These are phyloP conservation scores for Halcyon leucocephala DNA, from an alignment of 2,797 vertebrate species.

Conservation along the genomic window DNA sequence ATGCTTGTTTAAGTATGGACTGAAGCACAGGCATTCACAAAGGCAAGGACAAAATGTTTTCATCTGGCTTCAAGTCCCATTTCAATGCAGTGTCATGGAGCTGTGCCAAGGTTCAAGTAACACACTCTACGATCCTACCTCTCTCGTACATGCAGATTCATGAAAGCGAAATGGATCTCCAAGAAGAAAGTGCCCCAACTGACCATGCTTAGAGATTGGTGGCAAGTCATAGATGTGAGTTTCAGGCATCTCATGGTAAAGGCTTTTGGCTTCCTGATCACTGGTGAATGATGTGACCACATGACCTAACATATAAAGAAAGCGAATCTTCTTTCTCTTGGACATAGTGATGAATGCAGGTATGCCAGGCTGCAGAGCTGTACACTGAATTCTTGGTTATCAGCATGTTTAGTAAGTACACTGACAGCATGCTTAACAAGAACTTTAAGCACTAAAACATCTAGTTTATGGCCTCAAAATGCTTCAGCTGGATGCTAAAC, in stretches of 20 bases:
- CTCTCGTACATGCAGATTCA: not conserved
- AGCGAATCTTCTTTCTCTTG: not conserved
- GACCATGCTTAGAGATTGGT: not conserved
- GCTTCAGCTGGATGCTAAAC: not conserved
- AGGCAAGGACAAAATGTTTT: not conserved
- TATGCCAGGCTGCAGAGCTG: not conserved
- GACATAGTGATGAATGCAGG: not conserved
- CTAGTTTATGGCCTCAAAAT: not conserved
- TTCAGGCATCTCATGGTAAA: not conserved
- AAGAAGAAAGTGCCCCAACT: not conserved
- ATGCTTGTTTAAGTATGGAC: not conserved
- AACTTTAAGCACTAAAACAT: not conserved
- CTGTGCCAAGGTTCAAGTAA: not conserved
- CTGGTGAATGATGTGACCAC: not conserved
- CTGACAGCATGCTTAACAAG: not conserved
- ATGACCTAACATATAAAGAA: not conserved
- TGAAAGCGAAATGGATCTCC: not conserved
- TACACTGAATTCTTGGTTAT: not conserved
- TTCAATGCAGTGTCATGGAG: not conserved
- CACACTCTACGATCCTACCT: not conserved
- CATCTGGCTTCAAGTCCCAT: not conserved
- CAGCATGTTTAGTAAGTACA: not conserved
- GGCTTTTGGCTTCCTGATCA: not conserved
- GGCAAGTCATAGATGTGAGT: not conserved
- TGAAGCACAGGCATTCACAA: not conserved